phyloP scores from a whole-genome alignment of 2,113 vertebrate genomes.

The Cynopterus brachyotis region DNA sequence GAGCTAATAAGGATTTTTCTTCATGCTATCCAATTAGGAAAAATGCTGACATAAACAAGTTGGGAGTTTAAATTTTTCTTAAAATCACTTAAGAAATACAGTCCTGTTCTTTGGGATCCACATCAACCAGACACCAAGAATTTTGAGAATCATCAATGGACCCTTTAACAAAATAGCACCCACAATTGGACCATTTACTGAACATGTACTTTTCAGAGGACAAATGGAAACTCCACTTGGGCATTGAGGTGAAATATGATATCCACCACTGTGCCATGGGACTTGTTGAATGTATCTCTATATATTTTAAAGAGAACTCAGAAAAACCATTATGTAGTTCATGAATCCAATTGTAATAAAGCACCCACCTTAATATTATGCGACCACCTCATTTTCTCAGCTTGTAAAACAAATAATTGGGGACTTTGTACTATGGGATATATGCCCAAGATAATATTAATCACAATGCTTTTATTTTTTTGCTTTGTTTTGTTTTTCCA shows the following conservation, averaged over 20 bases:
- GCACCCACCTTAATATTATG: neutral
- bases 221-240: neutral
- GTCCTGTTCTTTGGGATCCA: neutral
- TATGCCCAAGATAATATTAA: neutral
- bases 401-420: constrained; percentile 31
- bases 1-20: constrained; percentile 1
- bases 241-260: neutral
- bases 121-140: neutral
- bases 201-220: neutral
- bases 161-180: neutral
- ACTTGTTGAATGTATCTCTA: neutral
- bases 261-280: neutral
- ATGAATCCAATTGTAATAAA: constrained; percentile 40
- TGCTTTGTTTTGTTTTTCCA: constrained; percentile 30
- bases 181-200: neutral
- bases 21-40: neutral
- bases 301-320: constrained; percentile 20
- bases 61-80: neutral
- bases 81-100: constrained; percentile 37
- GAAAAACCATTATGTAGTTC: neutral
- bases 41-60: neutral
- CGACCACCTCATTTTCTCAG: neutral
- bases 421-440: neutral
- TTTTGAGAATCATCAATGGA: neutral
- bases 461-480: neutral